A percentile compares a stretch with the other conserved stretches of the same genome.
phyloP scores from a whole-genome alignment of 1,140 invertebrate species.

The Gonatopus flavifemur region DNA sequence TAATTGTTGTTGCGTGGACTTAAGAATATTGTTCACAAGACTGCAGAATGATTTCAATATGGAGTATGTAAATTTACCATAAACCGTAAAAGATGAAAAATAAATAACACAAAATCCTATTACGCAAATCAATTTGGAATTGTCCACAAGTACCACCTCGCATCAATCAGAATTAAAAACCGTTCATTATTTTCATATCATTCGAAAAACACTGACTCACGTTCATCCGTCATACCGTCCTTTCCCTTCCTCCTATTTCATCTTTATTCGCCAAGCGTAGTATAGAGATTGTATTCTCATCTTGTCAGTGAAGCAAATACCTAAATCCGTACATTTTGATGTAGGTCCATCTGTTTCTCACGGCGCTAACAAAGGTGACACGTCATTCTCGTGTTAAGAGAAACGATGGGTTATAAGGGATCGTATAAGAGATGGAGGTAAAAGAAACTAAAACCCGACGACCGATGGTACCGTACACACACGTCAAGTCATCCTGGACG shows the following conservation, averaged over 20 bases:
- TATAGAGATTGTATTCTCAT: constrained; percentile 23
- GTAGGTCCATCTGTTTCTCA: constrained; percentile 32
- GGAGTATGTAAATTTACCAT: too few relatives aligned
- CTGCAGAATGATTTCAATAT: too few relatives aligned
- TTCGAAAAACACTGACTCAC: too few relatives aligned
- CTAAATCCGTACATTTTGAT: constrained; percentile 1
- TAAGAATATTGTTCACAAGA: too few relatives aligned
- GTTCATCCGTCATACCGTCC: too few relatives aligned
- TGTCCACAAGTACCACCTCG: too few relatives aligned
- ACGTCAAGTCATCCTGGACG: constrained; percentile 32
- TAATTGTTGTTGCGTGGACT: too few relatives aligned
- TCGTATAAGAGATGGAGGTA: constrained; percentile 1
- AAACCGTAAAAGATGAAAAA: too few relatives aligned
- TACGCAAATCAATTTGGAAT: too few relatives aligned
- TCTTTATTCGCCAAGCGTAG: constrained; percentile 10
- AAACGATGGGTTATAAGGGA: neutral
- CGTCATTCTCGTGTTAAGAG: constrained; percentile 12
- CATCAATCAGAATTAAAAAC: too few relatives aligned
- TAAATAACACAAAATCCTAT: too few relatives aligned
- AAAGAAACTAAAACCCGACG: constrained; percentile 10
- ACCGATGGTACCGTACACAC: constrained; percentile 19
- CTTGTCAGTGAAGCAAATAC: constrained; percentile 39
- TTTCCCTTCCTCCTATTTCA: constrained; percentile 2
- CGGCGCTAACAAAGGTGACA: constrained; percentile 24
- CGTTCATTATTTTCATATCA: constrained; percentile 1